These are phyloP conservation scores for Dendrocopos noguchii DNA, from an alignment of 2,113 vertebrate genomes.

Conservation along the genomic window DNA sequence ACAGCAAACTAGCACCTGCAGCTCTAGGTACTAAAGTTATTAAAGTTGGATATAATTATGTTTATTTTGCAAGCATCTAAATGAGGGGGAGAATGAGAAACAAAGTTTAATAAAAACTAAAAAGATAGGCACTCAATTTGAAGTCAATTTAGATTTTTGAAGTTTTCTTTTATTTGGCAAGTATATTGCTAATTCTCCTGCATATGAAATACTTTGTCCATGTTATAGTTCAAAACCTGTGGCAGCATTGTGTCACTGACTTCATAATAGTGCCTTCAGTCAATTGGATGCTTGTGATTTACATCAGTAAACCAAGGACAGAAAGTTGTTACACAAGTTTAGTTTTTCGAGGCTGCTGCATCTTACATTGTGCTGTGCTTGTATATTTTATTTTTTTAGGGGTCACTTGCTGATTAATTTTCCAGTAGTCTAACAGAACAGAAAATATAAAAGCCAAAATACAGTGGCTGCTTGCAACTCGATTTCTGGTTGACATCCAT, in stretches of 20 bases:
- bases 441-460: neutral
- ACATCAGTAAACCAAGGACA: neutral
- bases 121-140: constrained; percentile 74
- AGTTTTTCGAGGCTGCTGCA: neutral
- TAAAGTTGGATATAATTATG: constrained; percentile 84
- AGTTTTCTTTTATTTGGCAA: constrained; percentile 38
- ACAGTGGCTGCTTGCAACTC: neutral
- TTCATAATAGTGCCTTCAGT: neutral
- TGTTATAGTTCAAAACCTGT: neutral
- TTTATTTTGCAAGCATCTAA: constrained; percentile 82
- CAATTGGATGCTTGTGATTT: neutral
- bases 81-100: constrained; percentile 61
- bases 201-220: neutral
- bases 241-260: neutral
- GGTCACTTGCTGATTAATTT: constrained; percentile 17
- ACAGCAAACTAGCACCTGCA: constrained; percentile 85
- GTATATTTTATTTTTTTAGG: neutral
- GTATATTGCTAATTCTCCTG: neutral
- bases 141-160: constrained; percentile 54
- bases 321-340: neutral
- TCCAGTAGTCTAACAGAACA: neutral
- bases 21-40: constrained; percentile 83
- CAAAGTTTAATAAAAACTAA: constrained; percentile 76
- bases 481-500: neutral
- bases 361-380: neutral